A percentile compares a stretch with the other conserved stretches of the same genome.
phyloP scores from a whole-genome alignment of 2,797 vertebrate species.

The Buphagus erythrorhynchus region DNA sequence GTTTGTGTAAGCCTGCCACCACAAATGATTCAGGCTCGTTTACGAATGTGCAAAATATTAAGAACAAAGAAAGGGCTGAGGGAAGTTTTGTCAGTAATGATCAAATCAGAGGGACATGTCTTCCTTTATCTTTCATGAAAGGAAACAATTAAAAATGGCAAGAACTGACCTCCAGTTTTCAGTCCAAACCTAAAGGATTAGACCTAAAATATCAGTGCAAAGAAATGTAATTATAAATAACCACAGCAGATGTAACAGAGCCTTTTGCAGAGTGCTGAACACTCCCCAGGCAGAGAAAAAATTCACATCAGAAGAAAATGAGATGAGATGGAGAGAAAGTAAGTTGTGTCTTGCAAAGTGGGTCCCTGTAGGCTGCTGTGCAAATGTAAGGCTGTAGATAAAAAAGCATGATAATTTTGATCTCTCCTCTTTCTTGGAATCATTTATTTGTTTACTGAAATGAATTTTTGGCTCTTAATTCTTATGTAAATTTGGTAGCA shows the following conservation, averaged over 20 bases:
- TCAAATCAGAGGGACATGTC: not conserved
- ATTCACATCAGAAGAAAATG: slow-evolving; percentile 11
- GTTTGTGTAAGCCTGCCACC: not conserved
- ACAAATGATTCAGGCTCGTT: not conserved
- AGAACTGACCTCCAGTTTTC: not conserved
- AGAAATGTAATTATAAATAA: not conserved
- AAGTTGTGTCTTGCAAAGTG: not conserved
- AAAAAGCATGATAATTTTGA: not conserved
- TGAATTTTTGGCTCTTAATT: not conserved
- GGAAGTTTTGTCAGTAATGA: not conserved
- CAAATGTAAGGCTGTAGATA: not conserved
- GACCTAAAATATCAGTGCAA: not conserved
- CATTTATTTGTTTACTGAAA: not conserved
- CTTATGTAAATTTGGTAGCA: not conserved
- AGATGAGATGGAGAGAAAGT: not conserved
- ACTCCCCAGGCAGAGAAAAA: not conserved
- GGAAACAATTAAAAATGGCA: not conserved
- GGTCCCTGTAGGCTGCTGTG: not conserved
- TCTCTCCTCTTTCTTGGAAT: not conserved
- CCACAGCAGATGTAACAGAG: not conserved
- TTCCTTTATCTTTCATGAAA: not conserved
- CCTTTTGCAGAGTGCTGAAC: not conserved
- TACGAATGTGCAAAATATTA: not conserved
- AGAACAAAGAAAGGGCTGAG: not conserved
- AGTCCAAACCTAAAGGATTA: not conserved